Evolutionary conservation across 2,797 vertebrate genomes (phyloP), one percentile per base, ranked within the genome.

Genomic region (Sebastes cheni): DNA sequence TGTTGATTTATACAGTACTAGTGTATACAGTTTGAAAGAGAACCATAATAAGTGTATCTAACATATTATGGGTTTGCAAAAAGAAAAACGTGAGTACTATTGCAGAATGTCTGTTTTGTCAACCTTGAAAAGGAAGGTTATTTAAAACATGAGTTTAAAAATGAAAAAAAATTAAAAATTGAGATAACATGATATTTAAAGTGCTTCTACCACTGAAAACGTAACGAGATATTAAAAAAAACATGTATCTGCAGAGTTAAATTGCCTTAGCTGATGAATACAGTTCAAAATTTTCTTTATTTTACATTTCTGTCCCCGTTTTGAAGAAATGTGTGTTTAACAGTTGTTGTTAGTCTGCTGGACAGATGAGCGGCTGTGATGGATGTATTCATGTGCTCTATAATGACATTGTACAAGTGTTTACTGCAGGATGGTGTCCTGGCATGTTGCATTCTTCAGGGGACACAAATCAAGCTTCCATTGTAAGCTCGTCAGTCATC

Each of bases 401-500:
- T 67, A 78, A 79, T 86, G 90, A 91, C 88, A 88, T 69, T 77
- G 80, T 87, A 85, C 79, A 75, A 83, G 75, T 91, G 86, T 90
- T 91, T 89, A 82, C 79, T 81, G 73, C 86, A 79, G 83, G 86
- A 85, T 76, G 85, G 87, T 69, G 85, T 87, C 82, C 89, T 86
- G 85, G 88, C 87, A 78, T 84, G 88, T 78, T 67, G 69, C 84
- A 74, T 83, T 92, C 89, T 90, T 85, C 85, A 58, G 85, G 86
- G 88, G 85, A 85, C 87, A 90, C 88, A 90, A 91, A 92, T 93
- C 92, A 92, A 82, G 85, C 82, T 36, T 82, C 85, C 85, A 88
- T 82, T 90, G 86, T 90, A 72, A 80, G 83, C 92, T 92, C 86
- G 85, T 92, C 89, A 88, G 81, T 92, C 91, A 90, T 89, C 62